Evolutionary conservation across 1,140 invertebrate genomes (phyloP).

Genomic region (Neelides sp.): DNA sequence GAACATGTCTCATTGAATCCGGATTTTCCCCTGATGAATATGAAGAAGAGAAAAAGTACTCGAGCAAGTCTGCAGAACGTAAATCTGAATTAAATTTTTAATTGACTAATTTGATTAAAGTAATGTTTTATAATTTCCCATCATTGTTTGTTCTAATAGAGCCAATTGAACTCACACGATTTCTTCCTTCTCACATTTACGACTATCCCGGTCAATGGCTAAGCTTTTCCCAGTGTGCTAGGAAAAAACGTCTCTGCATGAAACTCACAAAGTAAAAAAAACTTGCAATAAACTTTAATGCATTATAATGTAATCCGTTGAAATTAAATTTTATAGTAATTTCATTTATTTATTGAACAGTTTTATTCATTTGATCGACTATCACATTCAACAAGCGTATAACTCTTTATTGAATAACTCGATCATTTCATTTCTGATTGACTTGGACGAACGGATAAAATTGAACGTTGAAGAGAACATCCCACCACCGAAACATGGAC

Average conservation of each 20-base stretch:
- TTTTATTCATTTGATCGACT: slow-evolving; percentile 61
- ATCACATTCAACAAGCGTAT: slow-evolving; percentile 55
- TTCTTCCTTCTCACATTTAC: not conserved
- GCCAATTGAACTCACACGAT: slow-evolving; percentile 39
- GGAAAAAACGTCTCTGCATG: slow-evolving; percentile 60
- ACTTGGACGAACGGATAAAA: slow-evolving; percentile 46
- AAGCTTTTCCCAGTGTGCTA: slow-evolving; percentile 68
- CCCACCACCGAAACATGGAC: slow-evolving; percentile 24
- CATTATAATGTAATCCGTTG: slow-evolving; percentile 4
- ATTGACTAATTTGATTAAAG: too few species aligned
- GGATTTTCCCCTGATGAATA: slow-evolving; percentile 56
- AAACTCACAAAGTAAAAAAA: slow-evolving; percentile 48
- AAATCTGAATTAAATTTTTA: slow-evolving; percentile 31
- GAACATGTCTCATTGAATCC: slow-evolving; percentile 53
- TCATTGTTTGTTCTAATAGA: slow-evolving; percentile 32
- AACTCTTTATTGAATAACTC: slow-evolving; percentile 53
- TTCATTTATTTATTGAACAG: slow-evolving; percentile 37
- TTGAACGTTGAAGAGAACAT: slow-evolving; percentile 41
- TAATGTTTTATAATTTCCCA: slow-evolving; percentile 8
- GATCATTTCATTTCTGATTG: slow-evolving; percentile 44
- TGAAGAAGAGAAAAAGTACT: slow-evolving; percentile 34
- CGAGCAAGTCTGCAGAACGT: slow-evolving; percentile 35
- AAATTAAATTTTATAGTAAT: slow-evolving; percentile 12
- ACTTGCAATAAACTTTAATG: slow-evolving; percentile 1
- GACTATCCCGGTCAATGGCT: slow-evolving; percentile 39